Evolutionary conservation across 2,888 invertebrate species (phyloP), one percentile per base, ranked within the genome.

Genomic region (Rhingia campestris): DNA sequence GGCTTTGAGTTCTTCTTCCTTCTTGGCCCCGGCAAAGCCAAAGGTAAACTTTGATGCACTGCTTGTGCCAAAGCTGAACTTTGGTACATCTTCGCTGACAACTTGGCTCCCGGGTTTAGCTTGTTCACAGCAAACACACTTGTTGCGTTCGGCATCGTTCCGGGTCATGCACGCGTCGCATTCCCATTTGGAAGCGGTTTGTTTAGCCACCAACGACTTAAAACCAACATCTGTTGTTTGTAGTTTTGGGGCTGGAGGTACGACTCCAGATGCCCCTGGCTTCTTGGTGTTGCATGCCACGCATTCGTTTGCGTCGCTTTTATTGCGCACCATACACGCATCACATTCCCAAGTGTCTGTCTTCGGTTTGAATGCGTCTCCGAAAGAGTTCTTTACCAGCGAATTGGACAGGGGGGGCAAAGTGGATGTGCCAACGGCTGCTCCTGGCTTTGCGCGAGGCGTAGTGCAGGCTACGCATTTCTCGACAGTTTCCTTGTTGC

Each of bases 81-180:
- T 87, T 7, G 88, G 88, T 5, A 87, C 87, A 49, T 63, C 61
- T 14, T 87, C 87, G 49, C 47, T 74, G 22, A 84, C 86, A 5
- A 75, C 86, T 32, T 86, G 84, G 2, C 87, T 81, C 66, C 92
- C 92, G 0, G 93, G 93, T 88, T 92, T 94, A 0, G 91, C 88
- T 67, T 93, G 92, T 85, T 93, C 93, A 88, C 95, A 95, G 87
- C 94, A 93, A 63, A 92, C 91, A 89, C 94, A 95, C 82, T 92
- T 92, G 5, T 85, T 87, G 30, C 90, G 91, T 14, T 90, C 90
- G 4, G 88, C 88, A 56, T 92, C 91, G 88, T 95, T 95, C 70
- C 92, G 91, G 0, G 94, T 92, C 92, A 94, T 92, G 88, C 95
- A 95, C 14, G 92, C 92, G 10, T 91, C 90, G 88, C 95, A 95